phyloP scores from a whole-genome alignment of 2,113 vertebrate genomes.

The Tinamus guttatus region DNA sequence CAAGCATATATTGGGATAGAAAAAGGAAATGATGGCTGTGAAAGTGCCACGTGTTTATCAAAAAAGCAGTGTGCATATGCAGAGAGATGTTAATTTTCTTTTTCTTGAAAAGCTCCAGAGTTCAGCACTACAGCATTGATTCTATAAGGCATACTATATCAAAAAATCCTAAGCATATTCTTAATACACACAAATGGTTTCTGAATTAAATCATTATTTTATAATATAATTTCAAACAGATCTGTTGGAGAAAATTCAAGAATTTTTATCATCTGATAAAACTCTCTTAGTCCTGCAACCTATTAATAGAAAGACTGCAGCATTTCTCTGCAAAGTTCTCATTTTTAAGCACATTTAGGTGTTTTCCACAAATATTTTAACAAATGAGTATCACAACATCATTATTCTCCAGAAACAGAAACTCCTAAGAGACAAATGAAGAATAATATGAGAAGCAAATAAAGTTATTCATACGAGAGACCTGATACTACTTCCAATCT shows the following conservation, averaged over 20 bases:
- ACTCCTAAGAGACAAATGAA: neutral
- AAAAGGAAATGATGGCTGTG: neutral
- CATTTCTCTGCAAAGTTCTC: neutral
- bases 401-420: neutral
- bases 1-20: neutral
- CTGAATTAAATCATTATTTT: neutral
- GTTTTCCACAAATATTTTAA: neutral
- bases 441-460: neutral
- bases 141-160: neutral
- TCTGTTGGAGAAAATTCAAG: neutral
- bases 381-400: neutral
- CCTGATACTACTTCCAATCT: neutral
- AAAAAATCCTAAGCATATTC: neutral
- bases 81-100: constrained; percentile 23
- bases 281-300: neutral
- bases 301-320: neutral
- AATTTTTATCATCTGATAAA: neutral
- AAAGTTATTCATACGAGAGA: neutral
- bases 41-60: neutral
- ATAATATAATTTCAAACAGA: neutral
- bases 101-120: neutral
- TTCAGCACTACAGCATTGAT: neutral
- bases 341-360: neutral
- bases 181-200: neutral
- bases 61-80: neutral